Evolutionary conservation across 2,113 vertebrate species (phyloP).

Genomic region (Perca schrenkii): DNA sequence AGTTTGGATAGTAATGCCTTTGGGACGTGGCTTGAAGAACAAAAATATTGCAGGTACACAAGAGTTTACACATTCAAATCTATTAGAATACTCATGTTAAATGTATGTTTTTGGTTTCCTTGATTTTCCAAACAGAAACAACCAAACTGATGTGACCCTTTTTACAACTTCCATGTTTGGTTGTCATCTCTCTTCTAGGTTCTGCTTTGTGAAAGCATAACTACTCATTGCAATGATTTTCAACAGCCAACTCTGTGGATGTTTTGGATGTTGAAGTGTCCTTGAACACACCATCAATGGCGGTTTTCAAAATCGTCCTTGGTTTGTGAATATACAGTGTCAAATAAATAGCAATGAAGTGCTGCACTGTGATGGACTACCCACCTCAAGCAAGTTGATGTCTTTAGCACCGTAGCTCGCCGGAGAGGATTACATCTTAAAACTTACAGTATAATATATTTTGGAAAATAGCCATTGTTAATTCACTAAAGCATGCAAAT

Average conservation of each 20-base stretch:
- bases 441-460: background rate
- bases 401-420: background rate
- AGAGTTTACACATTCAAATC: background rate
- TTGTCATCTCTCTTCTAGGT: background rate
- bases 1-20: background rate
- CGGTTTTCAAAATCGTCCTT: background rate
- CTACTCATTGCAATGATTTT: background rate
- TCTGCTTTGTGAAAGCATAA: background rate
- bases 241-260: background rate
- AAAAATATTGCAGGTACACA: background rate
- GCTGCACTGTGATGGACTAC: background rate
- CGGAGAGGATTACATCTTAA: background rate
- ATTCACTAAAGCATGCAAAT: background rate
- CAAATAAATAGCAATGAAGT: background rate
- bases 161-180: background rate
- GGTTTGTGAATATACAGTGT: constrained; percentile 3
- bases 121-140: background rate
- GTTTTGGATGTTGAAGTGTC: background rate
- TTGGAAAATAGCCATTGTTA: background rate
- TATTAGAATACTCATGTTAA: background rate
- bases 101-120: background rate
- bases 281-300: constrained; percentile 4
- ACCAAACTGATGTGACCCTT: background rate
- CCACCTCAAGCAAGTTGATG: background rate
- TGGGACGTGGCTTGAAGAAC: background rate